Evolutionary conservation across 2,797 vertebrate species (phyloP).

Genomic region (Lycodopsis pacificus): DNA sequence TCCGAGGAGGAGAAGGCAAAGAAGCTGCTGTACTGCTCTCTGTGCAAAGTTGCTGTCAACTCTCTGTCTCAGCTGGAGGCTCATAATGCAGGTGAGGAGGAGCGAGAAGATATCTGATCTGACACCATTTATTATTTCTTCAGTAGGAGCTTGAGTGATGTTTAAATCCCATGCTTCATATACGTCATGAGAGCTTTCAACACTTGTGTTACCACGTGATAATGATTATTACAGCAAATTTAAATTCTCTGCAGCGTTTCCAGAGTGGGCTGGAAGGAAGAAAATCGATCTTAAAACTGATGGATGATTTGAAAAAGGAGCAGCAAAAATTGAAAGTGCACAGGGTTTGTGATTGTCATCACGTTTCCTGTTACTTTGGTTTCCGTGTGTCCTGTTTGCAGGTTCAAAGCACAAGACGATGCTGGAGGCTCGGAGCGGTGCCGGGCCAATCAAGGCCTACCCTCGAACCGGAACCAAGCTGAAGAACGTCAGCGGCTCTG

Average conservation of each 20-base stretch:
- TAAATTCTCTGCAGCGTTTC: neutral
- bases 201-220: neutral
- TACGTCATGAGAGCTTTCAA: neutral
- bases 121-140: neutral
- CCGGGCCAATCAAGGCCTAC: slow-evolving; percentile 96
- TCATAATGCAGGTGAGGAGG: slow-evolving; percentile 92
- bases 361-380: neutral
- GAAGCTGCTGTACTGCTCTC: slow-evolving; percentile 96
- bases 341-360: neutral
- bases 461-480: slow-evolving; percentile 93
- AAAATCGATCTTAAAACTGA: neutral
- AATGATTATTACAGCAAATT: neutral
- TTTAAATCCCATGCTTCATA: neutral
- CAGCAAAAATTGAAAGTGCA: neutral
- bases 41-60: slow-evolving; percentile 99
- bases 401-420: slow-evolving; percentile 99
- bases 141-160: neutral
- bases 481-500: slow-evolving; percentile 85
- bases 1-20: slow-evolving; percentile 98
- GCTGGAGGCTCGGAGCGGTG: slow-evolving; percentile 95
- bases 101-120: neutral
- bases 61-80: slow-evolving; percentile 97
- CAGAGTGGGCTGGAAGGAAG: neutral
- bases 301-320: neutral
- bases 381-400: slow-evolving; percentile 59